Evolutionary conservation across 2,888 invertebrate genomes (phyloP), one percentile per base, ranked within the genome.

Genomic region (Scrobipalpa costella): DNA sequence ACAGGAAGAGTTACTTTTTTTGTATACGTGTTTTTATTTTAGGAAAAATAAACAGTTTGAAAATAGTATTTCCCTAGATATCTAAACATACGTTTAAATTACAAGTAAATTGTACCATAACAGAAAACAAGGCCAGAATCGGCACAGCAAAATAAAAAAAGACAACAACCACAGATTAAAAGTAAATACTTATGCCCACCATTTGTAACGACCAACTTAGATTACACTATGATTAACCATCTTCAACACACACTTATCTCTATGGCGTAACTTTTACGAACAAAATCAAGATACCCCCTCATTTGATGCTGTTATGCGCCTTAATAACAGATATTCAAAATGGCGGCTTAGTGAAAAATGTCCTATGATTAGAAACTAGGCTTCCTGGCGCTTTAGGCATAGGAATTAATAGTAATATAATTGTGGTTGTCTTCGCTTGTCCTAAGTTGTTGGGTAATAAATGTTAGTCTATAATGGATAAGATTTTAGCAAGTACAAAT

Each of bases 311-410:
- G 64, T 68, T 66, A 71, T 69, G 67, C 62, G 61, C 61, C 58
- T 34, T 71, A 69, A 71, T 71, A 67, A 71, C 59, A 40, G 55
- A n/a, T n/a, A 21, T 57, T 63, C 61, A 61, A 63, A 57, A 17
- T 47, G 63, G 57, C 47, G 44, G 64, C 61, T 27, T 49, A 36
- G 52, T 66, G 66, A 69, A 68, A 69, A 71, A 68, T 68, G 67
- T 67, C 64, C 52, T 19, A 62, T 64, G 67, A 71, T 71, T 71
- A 69, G 64, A 62, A 63, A 50, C 36, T 60, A 50, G 58, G 66
- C 63, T 69, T 66, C 63, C 67, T 64, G 57, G 38, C 44, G 70
- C 69, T 67, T 60, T 58, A 57, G 68, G 70, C 69, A 64, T 21
- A 60, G 17, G 49, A 40, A 62, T 27, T 52, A 27, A 49, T 57